phyloP scores from a whole-genome alignment of 2,888 invertebrate species.

The Rhaphigaster nebulosa region DNA sequence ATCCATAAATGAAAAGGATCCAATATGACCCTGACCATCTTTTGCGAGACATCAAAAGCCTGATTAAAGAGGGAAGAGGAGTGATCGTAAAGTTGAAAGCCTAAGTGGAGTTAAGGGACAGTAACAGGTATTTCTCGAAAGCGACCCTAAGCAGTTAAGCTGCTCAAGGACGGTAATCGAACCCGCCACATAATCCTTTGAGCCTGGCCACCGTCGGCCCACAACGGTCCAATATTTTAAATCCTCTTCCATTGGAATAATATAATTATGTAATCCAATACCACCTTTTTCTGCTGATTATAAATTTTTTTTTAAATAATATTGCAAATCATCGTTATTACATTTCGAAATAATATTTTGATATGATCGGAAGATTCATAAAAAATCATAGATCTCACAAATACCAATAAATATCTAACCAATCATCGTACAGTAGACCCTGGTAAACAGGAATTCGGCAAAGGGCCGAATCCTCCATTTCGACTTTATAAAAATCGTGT shows the following conservation, averaged over 20 bases:
- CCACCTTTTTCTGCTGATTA: background rate
- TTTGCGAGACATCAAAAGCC: background rate
- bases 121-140: slow-evolving; percentile 3
- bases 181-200: background rate
- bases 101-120: background rate
- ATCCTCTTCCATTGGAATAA: background rate
- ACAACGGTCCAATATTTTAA: background rate
- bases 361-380: too few species aligned
- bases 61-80: background rate
- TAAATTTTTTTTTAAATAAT: background rate
- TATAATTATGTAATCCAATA: background rate
- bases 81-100: background rate
- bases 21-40: background rate
- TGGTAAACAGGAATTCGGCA: too few species aligned
- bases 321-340: too few species aligned
- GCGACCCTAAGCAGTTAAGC: background rate
- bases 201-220: background rate
- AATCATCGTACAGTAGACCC: too few species aligned
- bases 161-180: slow-evolving; percentile 5
- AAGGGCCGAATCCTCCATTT: too few species aligned
- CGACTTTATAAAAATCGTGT: too few species aligned
- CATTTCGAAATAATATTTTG: too few species aligned
- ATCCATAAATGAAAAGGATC: too few species aligned
- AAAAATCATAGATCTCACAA: too few species aligned
- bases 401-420: too few species aligned